Base-by-base conservation (phyloP, 2,888 invertebrate genomes). In the Lasioglossum vierecki region DNA sequence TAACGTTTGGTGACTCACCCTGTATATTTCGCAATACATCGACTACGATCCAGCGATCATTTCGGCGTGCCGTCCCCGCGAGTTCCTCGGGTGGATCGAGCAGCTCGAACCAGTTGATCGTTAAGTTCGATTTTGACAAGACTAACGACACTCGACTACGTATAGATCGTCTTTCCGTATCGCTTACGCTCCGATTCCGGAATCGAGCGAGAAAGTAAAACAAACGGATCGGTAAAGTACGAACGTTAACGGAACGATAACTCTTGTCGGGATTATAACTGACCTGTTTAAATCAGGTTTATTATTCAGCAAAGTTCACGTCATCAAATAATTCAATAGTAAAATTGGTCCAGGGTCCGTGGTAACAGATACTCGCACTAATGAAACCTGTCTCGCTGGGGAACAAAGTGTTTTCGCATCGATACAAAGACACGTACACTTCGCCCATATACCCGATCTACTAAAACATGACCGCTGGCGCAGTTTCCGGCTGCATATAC, bases 381-480 rank as follows among this genome's bases (percentile, higher is more conserved):
- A 76, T 76, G 44, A 76, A 76, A 77, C n/a, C 46, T 13, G 49
- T 49, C 18, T 39, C 22, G 57, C n/a, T 6, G 63, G 63, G 30
- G 35, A 70, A 63, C 15, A n/a, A 39, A n/a, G 66, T 72, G 57
- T 41, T 79, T 63, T 30, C 30, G 15, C 13, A 26, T 41, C n/a
- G 30, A 26, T 41, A 22, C n/a, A 41, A 74, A 68, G 68, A 22
- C 39, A 60, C n/a, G 18, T 8, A 30, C 18, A 18, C 57, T 26
- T 26, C 9, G 4, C 49, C 53, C 73, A 22, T 68, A 60, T 49
- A 68, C 26, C n/a, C 26, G n/a, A 70, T 9, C 26, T 44, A 70
- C 82, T 83, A 70, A 82, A 82, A 82, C n/a, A 63, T 18, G 8
- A 22, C 9, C 30, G 8, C 35, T 13, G 13, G 22, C 41, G 30